Evolutionary conservation across 2,797 vertebrate species (phyloP), one percentile per base, ranked within the genome.

Genomic region (Rhincodon typus): DNA sequence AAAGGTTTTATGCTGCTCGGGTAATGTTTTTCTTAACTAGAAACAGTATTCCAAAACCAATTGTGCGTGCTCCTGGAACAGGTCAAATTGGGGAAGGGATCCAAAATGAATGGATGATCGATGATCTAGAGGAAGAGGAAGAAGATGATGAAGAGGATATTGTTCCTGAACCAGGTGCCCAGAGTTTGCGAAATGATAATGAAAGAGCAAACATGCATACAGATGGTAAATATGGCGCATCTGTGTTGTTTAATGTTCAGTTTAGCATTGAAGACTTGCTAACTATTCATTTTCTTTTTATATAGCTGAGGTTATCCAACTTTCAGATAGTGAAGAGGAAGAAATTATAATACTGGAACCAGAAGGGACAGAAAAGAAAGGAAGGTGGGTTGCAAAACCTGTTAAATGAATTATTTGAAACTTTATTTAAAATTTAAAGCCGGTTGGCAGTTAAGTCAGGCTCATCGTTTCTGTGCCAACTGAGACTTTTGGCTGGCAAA

Each of bases 301-400:
- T 96, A 66, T 95, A 98, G 99, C 96, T 96, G 98, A 98, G 38
- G 97, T 98, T 74, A 98, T 99, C 62, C 97, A 98, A 23, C 97
- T 99, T 96, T 99, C 99, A 0, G 99, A 99, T 97, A 99, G 98
- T 3, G 99, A 99, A 96, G 99, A 99, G 96, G 99, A 99, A 84
- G 99, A 99, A 30, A 98, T 99, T 95, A 96, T 99, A 95, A 98
- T 99, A 96, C 97, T 99, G 95, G 97, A 99, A 34, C 98, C 98
- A 27, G 97, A 98, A 95, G 96, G 97, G 46, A 84, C 96, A 84
- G 96, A 96, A 2, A 97, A 96, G 96, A 97, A 97, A 97, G 97
- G 97, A 94, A 97, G 97, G 97, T 97, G 96, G 97, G 91, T 74
- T 53, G 15, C 46, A 69, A 77, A 70, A 95, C 34, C 5, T 30